Conservation (phyloP, 2,797 vertebrate species). For the Mionectes olivaceus region DNA sequence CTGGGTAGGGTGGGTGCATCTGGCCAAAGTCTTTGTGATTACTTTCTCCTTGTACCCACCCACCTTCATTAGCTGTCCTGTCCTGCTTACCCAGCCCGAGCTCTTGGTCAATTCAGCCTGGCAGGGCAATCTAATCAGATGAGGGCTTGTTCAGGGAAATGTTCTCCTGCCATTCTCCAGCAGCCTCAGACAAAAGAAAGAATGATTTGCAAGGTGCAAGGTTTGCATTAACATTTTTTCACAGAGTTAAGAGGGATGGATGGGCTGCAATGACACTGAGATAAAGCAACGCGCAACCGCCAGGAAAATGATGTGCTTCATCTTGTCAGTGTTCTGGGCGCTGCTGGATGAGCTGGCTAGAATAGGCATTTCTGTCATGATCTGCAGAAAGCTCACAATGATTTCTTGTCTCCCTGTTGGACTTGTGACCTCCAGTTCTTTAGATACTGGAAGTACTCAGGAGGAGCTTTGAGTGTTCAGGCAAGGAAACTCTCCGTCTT, state of each 20-base stretch:
- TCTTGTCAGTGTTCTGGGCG: neutral
- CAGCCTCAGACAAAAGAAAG: neutral
- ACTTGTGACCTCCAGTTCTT: neutral
- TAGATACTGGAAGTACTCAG: neutral
- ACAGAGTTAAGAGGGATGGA: neutral
- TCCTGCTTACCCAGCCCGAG: neutral
- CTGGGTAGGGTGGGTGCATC: neutral
- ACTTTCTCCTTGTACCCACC: neutral
- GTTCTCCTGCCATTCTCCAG: neutral
- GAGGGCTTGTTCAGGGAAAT: neutral
- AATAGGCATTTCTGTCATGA: neutral
- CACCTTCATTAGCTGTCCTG: neutral
- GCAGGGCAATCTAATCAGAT: neutral
- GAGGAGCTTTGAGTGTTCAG: neutral
- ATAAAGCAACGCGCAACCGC: neutral
- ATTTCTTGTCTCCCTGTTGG: neutral
- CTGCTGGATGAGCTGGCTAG: neutral
- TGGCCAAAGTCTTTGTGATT: neutral
- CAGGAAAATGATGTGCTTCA: neutral
- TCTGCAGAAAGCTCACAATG: neutral
- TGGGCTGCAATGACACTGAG: neutral
- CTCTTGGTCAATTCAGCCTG: neutral
- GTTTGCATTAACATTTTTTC: constrained; percentile 3
- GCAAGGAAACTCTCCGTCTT: neutral
- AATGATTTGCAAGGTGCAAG: constrained; percentile 5